Evolutionary conservation across 2,113 vertebrate genomes (phyloP), one percentile per base, ranked within the genome.

Genomic region (Bos indicus): DNA sequence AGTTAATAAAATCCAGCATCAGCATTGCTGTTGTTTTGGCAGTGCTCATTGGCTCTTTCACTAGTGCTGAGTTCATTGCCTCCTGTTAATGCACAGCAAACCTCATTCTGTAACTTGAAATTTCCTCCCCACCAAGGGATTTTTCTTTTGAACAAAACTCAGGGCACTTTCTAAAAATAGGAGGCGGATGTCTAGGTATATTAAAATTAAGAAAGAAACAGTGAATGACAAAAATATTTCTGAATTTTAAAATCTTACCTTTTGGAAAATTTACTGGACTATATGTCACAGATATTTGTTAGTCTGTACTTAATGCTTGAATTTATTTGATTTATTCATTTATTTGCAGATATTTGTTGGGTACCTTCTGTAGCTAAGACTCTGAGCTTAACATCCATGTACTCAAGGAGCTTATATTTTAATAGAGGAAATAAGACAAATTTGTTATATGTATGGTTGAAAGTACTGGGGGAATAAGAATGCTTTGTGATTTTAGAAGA

Each of bases 161-260:
- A 87, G n/a, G 92, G 21, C 28, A 80, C 33, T 88, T 95, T 86
- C 40, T 92, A 92, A 97, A 96, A 95, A 77, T 74, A 90, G 78
- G 56, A 94, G 43, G 36, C 90, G 5, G 6, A 36, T 81, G 48
- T 91, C 43, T 85, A 78, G 13, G 12, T 89, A 7, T 95, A 91
- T 60, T 94, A 83, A 94, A 88, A 60, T 84, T 78, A 67, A 83
- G 51, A 90, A 89, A 82, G 60, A 96, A 89, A 90, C 52, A 88
- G 88, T 81, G 36, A 74, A 57, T 33, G 40, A 78, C 74, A 6
- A 86, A 92, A 93, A 51, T 92, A 57, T 52, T 96, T 94, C 74
- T 84, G 23, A 94, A 59, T 54, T 85, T 96, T 91, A 93, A 96
- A 96, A 64, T 60, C 8, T 60, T 87, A 88, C 16, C 54, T 94